Conservation (phyloP, 2,797 vertebrate species). For the Phyllotis vaccarum region DNA sequence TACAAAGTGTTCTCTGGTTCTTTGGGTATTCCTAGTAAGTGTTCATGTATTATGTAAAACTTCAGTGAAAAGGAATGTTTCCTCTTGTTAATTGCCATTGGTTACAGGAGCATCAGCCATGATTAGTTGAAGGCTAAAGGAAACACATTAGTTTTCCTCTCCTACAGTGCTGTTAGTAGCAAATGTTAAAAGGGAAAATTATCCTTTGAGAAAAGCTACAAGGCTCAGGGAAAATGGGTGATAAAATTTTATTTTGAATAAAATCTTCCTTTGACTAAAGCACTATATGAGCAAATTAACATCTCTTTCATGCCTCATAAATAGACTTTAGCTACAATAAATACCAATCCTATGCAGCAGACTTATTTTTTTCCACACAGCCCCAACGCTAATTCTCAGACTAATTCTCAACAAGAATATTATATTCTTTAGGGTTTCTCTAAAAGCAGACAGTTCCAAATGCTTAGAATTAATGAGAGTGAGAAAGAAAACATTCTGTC, state of each 20-base stretch:
- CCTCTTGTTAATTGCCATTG: not conserved
- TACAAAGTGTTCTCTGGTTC: not conserved
- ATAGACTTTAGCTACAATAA: constrained; percentile 34
- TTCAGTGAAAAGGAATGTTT: not conserved
- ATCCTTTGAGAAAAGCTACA: not conserved
- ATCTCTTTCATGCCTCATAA: not conserved
- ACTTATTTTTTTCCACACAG: not conserved
- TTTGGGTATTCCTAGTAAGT: not conserved
- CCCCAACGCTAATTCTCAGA: not conserved
- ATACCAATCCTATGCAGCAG: not conserved
- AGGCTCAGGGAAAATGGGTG: not conserved
- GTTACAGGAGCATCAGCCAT: not conserved
- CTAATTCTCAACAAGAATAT: not conserved
- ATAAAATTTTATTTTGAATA: constrained; percentile 20
- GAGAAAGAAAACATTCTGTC: not conserved
- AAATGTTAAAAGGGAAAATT: not conserved
- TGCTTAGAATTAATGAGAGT: not conserved
- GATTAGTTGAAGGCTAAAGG: not conserved
- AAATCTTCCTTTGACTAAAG: not conserved
- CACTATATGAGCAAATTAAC: not conserved
- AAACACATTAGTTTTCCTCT: not conserved
- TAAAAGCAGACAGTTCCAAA: not conserved
- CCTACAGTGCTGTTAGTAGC: not conserved
- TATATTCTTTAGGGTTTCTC: not conserved
- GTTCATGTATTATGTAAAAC: not conserved